Conservation (phyloP, 23 tunicate genomes). For the Halocynthia roretzi region DNA sequence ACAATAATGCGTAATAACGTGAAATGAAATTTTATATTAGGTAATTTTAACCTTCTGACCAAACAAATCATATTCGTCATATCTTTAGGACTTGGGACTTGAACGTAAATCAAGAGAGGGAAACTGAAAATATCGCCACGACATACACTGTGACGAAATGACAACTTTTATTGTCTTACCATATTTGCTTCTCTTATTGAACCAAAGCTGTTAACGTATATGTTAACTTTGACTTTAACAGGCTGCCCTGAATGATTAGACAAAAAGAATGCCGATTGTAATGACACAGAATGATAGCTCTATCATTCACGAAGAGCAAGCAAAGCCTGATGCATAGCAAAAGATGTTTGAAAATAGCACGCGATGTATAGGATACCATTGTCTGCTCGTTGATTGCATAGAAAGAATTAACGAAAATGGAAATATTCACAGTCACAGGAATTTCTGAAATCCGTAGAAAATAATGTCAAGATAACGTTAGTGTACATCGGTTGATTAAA, state of each 20-base stretch:
- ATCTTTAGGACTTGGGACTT: no score
- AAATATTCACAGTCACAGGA: constrained; percentile 59
- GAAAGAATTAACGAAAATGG: constrained; percentile 65
- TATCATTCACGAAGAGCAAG: no score
- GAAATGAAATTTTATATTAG: no score
- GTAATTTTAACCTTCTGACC: no score
- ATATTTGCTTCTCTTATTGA: constrained; percentile 31
- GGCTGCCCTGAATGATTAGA: constrained; percentile 22
- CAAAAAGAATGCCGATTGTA: not conserved
- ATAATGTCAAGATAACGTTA: not conserved
- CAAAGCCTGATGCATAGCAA: no score
- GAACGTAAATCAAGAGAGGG: not conserved
- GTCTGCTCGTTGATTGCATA: constrained; percentile 72
- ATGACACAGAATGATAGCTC: no score
- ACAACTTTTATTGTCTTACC: constrained; percentile 20
- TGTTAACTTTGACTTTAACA: constrained; percentile 11
- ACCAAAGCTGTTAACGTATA: constrained; percentile 36
- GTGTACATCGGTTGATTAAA: no score
- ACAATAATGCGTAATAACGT: no score
- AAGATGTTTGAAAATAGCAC: no score
- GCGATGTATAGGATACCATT: constrained; percentile 43
- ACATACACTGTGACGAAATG: not conserved
- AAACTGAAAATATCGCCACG: not conserved
- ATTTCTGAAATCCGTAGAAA: constrained; percentile 30
- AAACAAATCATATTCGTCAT: no score